These are phyloP conservation scores for Hermaeophaga mercurialis DNA, from an alignment of 2,888 invertebrate genomes.

Conservation along the genomic window DNA sequence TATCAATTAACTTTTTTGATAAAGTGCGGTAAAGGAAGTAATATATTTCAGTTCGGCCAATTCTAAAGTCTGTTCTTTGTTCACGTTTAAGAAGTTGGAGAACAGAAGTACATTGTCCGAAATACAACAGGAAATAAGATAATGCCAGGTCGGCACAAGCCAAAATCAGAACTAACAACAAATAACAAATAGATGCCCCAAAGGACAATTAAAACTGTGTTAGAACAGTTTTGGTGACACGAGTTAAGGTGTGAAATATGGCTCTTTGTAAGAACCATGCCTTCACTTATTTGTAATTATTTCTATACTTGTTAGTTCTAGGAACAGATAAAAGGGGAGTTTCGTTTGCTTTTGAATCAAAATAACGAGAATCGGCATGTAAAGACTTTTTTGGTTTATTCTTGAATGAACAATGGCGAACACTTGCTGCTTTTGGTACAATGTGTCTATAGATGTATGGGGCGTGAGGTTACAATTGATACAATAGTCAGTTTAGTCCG, in stretches of 20 bases:
- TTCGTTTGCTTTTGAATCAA: conserved; percentile 27
- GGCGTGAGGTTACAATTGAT: conserved; percentile 21
- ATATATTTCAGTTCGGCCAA: too few species aligned
- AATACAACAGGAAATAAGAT: conserved; percentile 42
- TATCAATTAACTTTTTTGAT: too few species aligned
- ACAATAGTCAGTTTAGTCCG: conserved; percentile 10
- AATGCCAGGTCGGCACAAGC: conserved; percentile 37
- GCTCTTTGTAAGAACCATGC: conserved; percentile 40
- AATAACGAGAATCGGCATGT: conserved; percentile 12
- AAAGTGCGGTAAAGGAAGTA: too few species aligned
- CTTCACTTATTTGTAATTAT: conserved; percentile 35
- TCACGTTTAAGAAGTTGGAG: neutral
- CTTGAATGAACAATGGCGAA: conserved; percentile 26
- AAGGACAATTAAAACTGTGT: conserved; percentile 45
- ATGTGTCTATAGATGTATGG: conserved; percentile 3
- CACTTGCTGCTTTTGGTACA: conserved; percentile 24
- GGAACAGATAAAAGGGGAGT: conserved; percentile 36
- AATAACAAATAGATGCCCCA: conserved; percentile 18
- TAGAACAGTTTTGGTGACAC: conserved; percentile 42
- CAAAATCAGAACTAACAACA: conserved; percentile 33
- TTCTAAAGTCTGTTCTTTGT: too few species aligned
- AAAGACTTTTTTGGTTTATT: conserved; percentile 17
- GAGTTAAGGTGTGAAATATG: conserved; percentile 42
- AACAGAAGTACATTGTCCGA: conserved; percentile 20
- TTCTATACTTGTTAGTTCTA: conserved; percentile 27